Base-by-base conservation (phyloP, 2,888 invertebrate genomes). In the Drosophila neoperkinsi region DNA sequence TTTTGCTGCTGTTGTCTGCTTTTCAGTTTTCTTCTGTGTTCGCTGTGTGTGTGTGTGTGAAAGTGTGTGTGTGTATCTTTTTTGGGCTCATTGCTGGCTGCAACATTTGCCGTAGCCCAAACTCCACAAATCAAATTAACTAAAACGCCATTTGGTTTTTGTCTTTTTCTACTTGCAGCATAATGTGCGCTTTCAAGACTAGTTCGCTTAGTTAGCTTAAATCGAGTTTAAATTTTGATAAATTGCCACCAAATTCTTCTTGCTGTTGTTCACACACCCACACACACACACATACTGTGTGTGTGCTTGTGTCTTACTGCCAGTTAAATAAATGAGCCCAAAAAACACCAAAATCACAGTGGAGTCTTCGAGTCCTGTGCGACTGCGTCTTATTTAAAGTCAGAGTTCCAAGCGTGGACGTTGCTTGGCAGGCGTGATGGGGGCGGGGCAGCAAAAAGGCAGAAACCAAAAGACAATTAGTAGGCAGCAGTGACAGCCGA, bases 61-160 rank as follows among this genome's bases (percentile, higher is more conserved):
- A n/a, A n/a, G n/a, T 33, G 38, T 21, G 28, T 56, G 36, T 30
- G 57, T 21, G 18, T 10, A 38, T 51, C 21, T 43, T 52, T 25
- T 60, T 57, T 66, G 58, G 56, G 43, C 46, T 34, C 49, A 52
- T 61, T 74, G 49, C 71, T 59, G 61, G 66, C 60, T 57, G 31
- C 38, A 25, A 28, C 65, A 72, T 60, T 63, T 66, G 33, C 56
- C 53, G 36, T 52, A 46, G 65, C 69, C 67, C 74, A 30, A 67
- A 67, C 70, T 76, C 70, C 71, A 84, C 84, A 87, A 87, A 89
- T 86, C 84, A 90, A 90, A 84, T 80, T 87, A 87, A 82, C 84
- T 84, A 87, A 87, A 90, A 90, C 84, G 81, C 82, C 91, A 90
- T 90, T 90, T 91, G 90, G 85, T 89, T 91, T 90, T 91, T 86